Evolutionary conservation across 2,888 invertebrate genomes (phyloP).

Genomic region (Pseudococcus jackbeardsleyi): DNA sequence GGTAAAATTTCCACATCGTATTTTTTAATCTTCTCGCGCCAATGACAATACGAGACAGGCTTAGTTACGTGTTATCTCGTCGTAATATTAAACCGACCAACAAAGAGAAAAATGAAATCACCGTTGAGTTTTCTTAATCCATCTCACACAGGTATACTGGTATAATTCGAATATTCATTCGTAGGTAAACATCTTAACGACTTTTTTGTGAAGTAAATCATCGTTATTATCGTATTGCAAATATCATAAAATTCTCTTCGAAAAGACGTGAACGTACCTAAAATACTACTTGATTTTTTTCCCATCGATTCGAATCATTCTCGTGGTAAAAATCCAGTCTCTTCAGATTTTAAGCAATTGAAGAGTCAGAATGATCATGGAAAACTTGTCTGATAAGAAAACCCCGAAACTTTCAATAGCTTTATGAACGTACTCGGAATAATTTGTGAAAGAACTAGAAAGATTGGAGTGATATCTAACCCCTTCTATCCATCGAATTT

Average conservation of each 20-base stretch:
- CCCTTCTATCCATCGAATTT: too few relatives aligned
- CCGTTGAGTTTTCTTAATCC: not conserved
- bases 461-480: too few relatives aligned
- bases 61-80: not conserved
- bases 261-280: not conserved
- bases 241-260: not conserved
- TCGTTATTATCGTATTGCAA: not conserved
- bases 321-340: too few relatives aligned
- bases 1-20: constrained; percentile 2
- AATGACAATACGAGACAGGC: not conserved
- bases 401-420: too few relatives aligned
- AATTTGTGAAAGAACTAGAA: too few relatives aligned
- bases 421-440: too few relatives aligned
- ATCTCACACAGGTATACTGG: not conserved
- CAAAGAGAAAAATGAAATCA: not conserved
- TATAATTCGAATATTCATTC: not conserved
- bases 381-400: not conserved
- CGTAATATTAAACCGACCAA: not conserved
- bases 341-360: too few relatives aligned
- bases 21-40: not conserved
- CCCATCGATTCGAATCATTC: too few relatives aligned
- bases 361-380: not conserved
- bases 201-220: not conserved
- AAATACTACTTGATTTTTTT: too few relatives aligned
- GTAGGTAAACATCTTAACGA: not conserved